Evolutionary conservation across 2,888 invertebrate species (phyloP).

Genomic region (Drosophila merina): DNA sequence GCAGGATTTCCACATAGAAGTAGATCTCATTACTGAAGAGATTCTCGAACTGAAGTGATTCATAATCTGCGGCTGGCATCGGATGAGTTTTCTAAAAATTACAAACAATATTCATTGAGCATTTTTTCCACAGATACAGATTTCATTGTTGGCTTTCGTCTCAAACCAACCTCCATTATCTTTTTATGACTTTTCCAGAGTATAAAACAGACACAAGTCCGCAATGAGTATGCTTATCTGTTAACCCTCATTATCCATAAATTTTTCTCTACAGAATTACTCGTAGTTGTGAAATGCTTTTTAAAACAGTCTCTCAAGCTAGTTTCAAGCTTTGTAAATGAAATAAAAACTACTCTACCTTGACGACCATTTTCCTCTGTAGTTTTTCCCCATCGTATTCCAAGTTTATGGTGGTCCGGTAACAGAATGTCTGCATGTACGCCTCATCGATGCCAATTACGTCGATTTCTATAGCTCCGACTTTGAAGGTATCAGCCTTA

Average conservation of each 20-base stretch:
- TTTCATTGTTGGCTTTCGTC: no score
- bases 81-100: slow-evolving; percentile 79
- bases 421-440: slow-evolving; percentile 80
- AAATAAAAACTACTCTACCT: slow-evolving; percentile 69
- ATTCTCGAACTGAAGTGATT: slow-evolving; percentile 66
- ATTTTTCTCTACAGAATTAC: background rate
- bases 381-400: slow-evolving; percentile 49
- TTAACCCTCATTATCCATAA: background rate
- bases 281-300: background rate
- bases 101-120: no score
- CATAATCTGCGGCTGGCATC: slow-evolving; percentile 67
- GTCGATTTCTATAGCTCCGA: slow-evolving; percentile 59
- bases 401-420: slow-evolving; percentile 69
- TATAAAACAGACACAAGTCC: background rate
- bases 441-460: slow-evolving; percentile 74
- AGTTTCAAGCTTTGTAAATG: background rate
- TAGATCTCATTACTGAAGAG: slow-evolving; percentile 81
- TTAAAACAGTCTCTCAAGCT: background rate
- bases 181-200: background rate
- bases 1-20: slow-evolving; percentile 77
- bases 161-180: background rate
- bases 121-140: background rate
- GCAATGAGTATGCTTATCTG: background rate
- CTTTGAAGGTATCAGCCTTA: slow-evolving; percentile 41
- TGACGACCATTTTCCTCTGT: slow-evolving; percentile 67